A percentile compares a stretch with the other conserved stretches of the same genome.
These are phyloP conservation scores for Papilio aristodemus DNA, from an alignment of 1,140 invertebrate genomes.

Conservation along the genomic window DNA sequence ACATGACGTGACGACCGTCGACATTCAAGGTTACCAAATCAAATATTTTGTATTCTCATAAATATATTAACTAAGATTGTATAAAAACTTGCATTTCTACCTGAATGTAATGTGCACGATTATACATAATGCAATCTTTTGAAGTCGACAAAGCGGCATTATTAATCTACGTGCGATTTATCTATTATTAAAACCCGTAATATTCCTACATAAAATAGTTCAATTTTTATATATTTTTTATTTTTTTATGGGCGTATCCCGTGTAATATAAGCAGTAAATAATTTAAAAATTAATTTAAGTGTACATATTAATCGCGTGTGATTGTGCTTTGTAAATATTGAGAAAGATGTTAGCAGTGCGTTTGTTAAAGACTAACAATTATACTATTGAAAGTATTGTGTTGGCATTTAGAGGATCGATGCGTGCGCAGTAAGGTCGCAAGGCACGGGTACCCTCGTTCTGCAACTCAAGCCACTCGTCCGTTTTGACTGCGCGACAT, in stretches of 20 bases:
- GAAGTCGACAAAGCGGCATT: not conserved
- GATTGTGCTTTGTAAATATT: not conserved
- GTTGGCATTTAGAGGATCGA: not conserved
- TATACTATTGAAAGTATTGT: constrained; percentile 4
- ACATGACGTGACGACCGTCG: not conserved
- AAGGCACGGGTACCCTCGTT: constrained; percentile 58
- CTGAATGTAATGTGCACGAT: not conserved
- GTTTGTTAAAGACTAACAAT: constrained; percentile 9
- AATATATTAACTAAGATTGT: not conserved
- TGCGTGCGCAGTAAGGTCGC: constrained; percentile 43
- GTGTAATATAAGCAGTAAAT: not conserved
- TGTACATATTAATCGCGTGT: not conserved
- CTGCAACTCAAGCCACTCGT: constrained; percentile 66
- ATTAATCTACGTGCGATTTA: not conserved
- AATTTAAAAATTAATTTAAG: not conserved
- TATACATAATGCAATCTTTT: not conserved
- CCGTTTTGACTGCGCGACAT: constrained; percentile 60
- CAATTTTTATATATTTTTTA: too few relatives aligned
- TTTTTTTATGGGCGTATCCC: not conserved
- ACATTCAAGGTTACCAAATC: constrained; percentile 10
- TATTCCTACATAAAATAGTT: not conserved
- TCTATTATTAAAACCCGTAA: not conserved
- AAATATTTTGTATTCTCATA: constrained; percentile 7
- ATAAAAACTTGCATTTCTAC: not conserved
- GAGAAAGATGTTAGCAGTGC: not conserved